Evolutionary conservation across 92 coral and sea anemone species (phyloP).

Genomic region (Zoanthus gigantus): DNA sequence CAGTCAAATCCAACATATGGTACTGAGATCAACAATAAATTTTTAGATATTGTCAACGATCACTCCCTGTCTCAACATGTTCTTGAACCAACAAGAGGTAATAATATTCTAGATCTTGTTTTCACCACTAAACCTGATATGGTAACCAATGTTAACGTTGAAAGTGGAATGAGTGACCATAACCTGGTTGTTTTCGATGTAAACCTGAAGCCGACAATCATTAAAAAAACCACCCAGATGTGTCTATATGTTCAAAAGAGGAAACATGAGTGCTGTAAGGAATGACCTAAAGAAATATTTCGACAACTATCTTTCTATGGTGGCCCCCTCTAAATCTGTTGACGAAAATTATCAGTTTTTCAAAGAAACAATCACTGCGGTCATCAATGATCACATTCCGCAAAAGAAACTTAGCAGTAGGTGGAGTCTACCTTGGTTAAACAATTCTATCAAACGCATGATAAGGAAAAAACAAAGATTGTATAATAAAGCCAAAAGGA

Average conservation of each 20-base stretch:
- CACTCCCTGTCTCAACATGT: neutral
- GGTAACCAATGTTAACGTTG: neutral
- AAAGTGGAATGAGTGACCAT: neutral
- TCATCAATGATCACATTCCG: slow-evolving; percentile 39
- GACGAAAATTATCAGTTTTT: slow-evolving; percentile 17
- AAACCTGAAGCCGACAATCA: neutral
- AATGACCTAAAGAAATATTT: neutral
- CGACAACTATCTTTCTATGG: neutral
- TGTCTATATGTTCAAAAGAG: neutral
- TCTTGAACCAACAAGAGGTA: neutral
- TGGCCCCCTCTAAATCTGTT: neutral
- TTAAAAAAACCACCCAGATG: neutral
- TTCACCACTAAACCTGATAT: neutral
- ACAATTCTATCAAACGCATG: too few relatives aligned
- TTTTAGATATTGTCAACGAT: neutral
- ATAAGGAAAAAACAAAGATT: too few relatives aligned
- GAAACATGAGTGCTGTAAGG: neutral
- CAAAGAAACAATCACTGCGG: slow-evolving; percentile 27
- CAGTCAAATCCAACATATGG: neutral
- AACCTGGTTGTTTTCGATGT: neutral
- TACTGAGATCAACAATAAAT: neutral
- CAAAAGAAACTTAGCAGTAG: slow-evolving; percentile 38
- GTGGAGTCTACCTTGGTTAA: too few relatives aligned
- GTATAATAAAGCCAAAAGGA: too few relatives aligned
- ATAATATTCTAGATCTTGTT: neutral